Base-by-base conservation (phyloP, 2,888 invertebrate genomes). In the Acanthosepion lycidas region DNA sequence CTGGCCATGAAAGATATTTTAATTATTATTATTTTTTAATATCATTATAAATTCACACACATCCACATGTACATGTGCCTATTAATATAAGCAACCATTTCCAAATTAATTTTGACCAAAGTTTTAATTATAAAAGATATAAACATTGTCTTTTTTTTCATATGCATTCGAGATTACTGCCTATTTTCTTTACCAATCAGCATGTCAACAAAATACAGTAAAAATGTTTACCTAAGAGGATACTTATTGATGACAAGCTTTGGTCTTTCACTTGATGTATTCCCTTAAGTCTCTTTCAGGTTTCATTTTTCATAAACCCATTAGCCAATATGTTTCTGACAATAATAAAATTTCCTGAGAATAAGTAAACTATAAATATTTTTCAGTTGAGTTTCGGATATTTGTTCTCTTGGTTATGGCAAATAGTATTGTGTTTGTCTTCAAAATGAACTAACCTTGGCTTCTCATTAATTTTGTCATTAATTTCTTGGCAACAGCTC, bases 281-380 rank as follows among this genome's bases (percentile, higher is more conserved):
- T 78, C 78, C n/a, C 33, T 78, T 78, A 33, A 33, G 78, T 33
- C 78, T 78, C 78, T n/a, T 78, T 78, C n/a, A n/a, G 20, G 78
- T 33, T 78, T 78, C 78, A 78, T 78, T 78, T n/a, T 78, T 78
- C 78, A 78, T 33, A 78, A 78, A 78, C 78, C 78, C 78, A 78
- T 78, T 78, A 78, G 78, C 78, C 78, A 78, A 78, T n/a, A 78
- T 33, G 12, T 2, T 78, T 33, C 78, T n/a, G 78, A 33, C 78
- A 78, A 78, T 78, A 78, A 78, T 78, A n/a, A 78, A 78, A 78
- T 78, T 78, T 78, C n/a, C 33, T 4, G 15, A 78, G n/a, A 33
- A 78, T 78, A 78, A 78, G 78, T n/a, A 78, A 78, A 78, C n/a
- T 33, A 78, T 15, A 78, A 78, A 78, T 78, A 78, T 78, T 78